Conservation (phyloP, 2,888 invertebrate genomes). For the Harmothoe impar region DNA sequence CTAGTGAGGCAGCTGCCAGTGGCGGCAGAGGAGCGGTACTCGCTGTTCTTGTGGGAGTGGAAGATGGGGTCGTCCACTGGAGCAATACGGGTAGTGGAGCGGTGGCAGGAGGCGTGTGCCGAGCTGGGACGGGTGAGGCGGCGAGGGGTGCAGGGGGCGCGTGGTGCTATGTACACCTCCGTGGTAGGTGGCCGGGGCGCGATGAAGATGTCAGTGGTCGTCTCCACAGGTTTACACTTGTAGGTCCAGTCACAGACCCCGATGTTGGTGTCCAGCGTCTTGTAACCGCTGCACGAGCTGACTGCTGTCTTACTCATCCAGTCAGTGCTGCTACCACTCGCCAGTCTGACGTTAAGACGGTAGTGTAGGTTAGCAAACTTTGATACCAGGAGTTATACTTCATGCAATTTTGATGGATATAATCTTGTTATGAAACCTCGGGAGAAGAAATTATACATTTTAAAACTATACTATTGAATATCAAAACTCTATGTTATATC, state of each 20-base stretch:
- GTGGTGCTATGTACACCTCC: neutral
- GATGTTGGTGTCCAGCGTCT: neutral
- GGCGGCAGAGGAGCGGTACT: constrained; percentile 37
- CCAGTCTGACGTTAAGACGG: too few species aligned
- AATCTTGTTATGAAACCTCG: too few species aligned
- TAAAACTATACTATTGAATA: too few species aligned
- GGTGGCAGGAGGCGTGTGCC: neutral
- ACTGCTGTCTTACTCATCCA: neutral
- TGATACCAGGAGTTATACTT: too few species aligned
- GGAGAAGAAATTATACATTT: too few species aligned
- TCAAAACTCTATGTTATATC: too few species aligned
- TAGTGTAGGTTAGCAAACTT: too few species aligned
- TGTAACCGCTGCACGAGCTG: neutral
- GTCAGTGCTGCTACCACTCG: too few species aligned
- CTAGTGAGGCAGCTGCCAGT: neutral
- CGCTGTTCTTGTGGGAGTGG: neutral
- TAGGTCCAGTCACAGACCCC: neutral
- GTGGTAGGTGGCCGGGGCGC: neutral
- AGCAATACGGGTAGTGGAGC: neutral
- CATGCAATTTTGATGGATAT: too few species aligned
- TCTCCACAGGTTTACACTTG: neutral
- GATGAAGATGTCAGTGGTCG: neutral
- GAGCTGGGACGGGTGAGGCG: constrained; percentile 14
- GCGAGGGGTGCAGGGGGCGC: neutral
- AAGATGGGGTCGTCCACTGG: constrained; percentile 38